Evolutionary conservation across 2,888 invertebrate species (phyloP).

Genomic region (Drosophila picticornis): DNA sequence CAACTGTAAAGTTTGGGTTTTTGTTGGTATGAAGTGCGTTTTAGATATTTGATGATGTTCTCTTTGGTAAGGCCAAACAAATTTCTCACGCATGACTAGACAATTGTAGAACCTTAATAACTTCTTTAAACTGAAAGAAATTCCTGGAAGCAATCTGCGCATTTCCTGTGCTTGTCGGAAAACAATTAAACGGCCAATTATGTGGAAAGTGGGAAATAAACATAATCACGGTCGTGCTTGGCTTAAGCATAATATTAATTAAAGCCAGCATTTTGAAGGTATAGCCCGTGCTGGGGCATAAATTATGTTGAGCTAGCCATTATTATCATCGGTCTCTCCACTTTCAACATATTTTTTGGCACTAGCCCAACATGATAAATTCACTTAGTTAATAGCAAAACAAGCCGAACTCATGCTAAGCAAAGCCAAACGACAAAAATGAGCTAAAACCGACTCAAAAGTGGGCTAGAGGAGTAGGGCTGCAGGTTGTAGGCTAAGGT

Average conservation of each 20-base stretch:
- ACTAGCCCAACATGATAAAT: slow-evolving; percentile 60
- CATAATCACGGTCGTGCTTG: slow-evolving; percentile 38
- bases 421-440: slow-evolving; percentile 58
- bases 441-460: slow-evolving; percentile 22
- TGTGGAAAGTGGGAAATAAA: slow-evolving; percentile 47
- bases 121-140: slow-evolving; percentile 6
- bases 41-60: slow-evolving; percentile 13
- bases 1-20: slow-evolving; percentile 87
- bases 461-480: slow-evolving; percentile 14
- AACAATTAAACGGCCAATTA: slow-evolving; percentile 67
- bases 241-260: slow-evolving; percentile 38
- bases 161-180: slow-evolving; percentile 54
- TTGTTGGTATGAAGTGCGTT: slow-evolving; percentile 19
- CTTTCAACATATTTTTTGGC: slow-evolving; percentile 55
- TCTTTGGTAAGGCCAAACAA: slow-evolving; percentile 11
- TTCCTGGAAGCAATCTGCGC: slow-evolving; percentile 61
- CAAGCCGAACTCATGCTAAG: slow-evolving; percentile 30
- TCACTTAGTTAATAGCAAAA: slow-evolving; percentile 68
- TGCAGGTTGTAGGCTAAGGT: slow-evolving; percentile 43
- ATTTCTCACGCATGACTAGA: slow-evolving; percentile 59
- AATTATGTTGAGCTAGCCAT: slow-evolving; percentile 39
- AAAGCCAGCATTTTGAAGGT: slow-evolving; percentile 39
- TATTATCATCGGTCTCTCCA: slow-evolving; percentile 52
- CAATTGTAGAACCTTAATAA: slow-evolving; percentile 43
- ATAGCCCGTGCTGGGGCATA: slow-evolving; percentile 54